A percentile compares a stretch with the other conserved stretches of the same genome.
phyloP scores from a whole-genome alignment of 2,888 invertebrate genomes.

The Tuta absoluta region DNA sequence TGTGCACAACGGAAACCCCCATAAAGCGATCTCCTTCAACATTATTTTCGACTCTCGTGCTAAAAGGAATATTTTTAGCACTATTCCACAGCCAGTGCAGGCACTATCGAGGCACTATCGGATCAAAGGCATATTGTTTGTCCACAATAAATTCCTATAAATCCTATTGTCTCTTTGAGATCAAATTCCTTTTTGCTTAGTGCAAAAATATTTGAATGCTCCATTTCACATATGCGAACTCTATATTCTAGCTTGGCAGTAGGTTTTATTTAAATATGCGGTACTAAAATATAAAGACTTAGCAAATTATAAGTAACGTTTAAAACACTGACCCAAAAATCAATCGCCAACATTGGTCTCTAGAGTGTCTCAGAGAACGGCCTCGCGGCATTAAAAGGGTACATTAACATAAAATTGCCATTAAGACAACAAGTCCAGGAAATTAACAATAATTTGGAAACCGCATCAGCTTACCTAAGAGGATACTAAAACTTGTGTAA shows the following conservation, averaged over 20 bases:
- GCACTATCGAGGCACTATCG: too few relatives aligned
- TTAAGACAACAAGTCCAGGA: conserved; percentile 20
- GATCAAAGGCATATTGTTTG: conserved; percentile 7
- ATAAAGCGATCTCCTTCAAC: too few relatives aligned
- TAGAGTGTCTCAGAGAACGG: not conserved
- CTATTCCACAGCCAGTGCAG: not conserved
- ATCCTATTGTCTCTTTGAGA: conserved; percentile 16
- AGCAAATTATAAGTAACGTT: not conserved
- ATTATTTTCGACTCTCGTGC: too few relatives aligned
- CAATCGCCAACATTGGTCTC: not conserved
- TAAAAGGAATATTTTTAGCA: not conserved
- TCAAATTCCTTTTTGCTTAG: not conserved
- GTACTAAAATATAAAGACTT: not conserved
- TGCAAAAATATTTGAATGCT: too few relatives aligned
- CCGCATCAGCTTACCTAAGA: conserved; percentile 25
- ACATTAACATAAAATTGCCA: conserved; percentile 18
- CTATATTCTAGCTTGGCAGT: too few relatives aligned
- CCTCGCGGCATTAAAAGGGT: conserved; percentile 13
- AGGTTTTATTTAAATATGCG: too few relatives aligned
- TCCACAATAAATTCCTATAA: conserved; percentile 13
- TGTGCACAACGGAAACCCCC: too few relatives aligned
- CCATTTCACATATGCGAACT: too few relatives aligned
- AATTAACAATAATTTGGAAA: conserved; percentile 28
- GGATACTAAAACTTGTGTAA: conserved; percentile 30
- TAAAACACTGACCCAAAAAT: not conserved